Percentiles rank a stretch among this genome's conserved stretches.
phyloP scores from a whole-genome alignment of 1,140 invertebrate genomes.

The Sycophila sp. region DNA sequence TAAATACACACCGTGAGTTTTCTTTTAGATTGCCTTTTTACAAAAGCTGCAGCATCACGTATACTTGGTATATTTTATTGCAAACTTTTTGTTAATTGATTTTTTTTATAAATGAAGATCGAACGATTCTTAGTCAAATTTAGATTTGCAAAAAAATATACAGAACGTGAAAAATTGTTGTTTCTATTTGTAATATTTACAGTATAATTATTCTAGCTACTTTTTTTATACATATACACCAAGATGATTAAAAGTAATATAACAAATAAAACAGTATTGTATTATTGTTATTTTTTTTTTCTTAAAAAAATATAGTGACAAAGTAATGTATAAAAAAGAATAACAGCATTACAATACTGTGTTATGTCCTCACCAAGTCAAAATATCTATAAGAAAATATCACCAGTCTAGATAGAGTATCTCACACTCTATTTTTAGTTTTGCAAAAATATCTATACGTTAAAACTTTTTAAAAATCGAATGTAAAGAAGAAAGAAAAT shows the following conservation, averaged over 20 bases:
- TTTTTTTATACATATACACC: background rate
- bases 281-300: background rate
- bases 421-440: too few relatives aligned
- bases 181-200: background rate
- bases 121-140: too few relatives aligned
- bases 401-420: background rate
- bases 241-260: background rate
- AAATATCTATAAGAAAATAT: background rate
- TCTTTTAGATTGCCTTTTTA: background rate
- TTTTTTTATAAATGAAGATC: too few relatives aligned
- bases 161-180: too few relatives aligned
- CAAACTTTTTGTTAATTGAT: too few relatives aligned
- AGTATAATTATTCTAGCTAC: background rate
- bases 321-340: too few relatives aligned
- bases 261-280: background rate
- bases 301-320: too few relatives aligned
- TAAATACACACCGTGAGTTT: too few relatives aligned
- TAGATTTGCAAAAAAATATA: background rate
- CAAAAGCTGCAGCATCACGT: background rate
- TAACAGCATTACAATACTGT: background rate
- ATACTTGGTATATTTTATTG: too few relatives aligned
- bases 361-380: background rate
- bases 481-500: constrained; percentile 9
- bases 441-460: too few relatives aligned
- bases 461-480: background rate